Conservation (phyloP, 2,888 invertebrate genomes). For the Cistogaster globosa region DNA sequence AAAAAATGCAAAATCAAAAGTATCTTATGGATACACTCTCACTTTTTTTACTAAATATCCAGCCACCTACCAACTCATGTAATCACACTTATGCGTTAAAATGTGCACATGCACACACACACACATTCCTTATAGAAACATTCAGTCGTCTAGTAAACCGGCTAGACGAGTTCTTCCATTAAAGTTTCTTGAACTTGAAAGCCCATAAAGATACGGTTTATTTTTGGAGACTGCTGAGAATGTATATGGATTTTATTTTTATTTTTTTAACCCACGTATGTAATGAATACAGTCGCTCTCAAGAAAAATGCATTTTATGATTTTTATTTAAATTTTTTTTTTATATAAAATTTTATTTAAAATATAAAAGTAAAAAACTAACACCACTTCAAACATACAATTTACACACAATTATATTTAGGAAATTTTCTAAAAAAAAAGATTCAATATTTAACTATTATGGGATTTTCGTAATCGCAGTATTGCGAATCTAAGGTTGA, state of each 20-base stretch:
- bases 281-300: background rate
- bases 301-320: background rate
- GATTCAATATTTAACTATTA: too few species aligned
- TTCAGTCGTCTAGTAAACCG: conserved; percentile 20
- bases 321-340: too few species aligned
- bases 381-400: too few species aligned
- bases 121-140: conserved; percentile 3
- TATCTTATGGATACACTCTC: conserved; percentile 67
- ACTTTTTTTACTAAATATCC: conserved; percentile 56
- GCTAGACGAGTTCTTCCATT: conserved; percentile 29
- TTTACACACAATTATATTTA: too few species aligned
- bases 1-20: conserved; percentile 4
- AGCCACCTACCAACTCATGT: conserved; percentile 18
- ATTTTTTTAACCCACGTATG: background rate
- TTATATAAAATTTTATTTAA: too few species aligned
- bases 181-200: conserved; percentile 65
- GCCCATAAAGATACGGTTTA: conserved; percentile 32
- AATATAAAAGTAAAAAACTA: too few species aligned
- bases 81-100: conserved; percentile 9
- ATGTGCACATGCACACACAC: background rate
- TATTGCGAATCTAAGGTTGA: too few species aligned
- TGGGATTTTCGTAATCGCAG: too few species aligned
- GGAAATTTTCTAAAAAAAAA: too few species aligned
- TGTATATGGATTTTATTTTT: background rate
- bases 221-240: conserved; percentile 23